Evolutionary conservation across 2,113 vertebrate genomes (phyloP).

Genomic region (Mustelus asterias): DNA sequence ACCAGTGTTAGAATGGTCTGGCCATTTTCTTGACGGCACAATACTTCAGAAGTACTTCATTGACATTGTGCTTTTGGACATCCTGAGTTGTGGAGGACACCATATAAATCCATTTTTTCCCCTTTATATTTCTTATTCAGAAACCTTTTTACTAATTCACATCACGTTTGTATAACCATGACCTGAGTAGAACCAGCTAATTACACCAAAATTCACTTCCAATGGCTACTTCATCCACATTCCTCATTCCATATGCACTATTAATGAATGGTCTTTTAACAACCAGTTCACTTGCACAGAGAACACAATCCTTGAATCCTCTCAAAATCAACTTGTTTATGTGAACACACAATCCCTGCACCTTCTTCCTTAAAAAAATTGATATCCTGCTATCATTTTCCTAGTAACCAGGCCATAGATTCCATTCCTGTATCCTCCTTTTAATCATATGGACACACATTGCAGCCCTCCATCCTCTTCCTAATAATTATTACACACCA

Average conservation of each 20-base stretch:
- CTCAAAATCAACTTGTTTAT: too few relatives aligned
- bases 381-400: not conserved
- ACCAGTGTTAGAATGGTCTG: not conserved
- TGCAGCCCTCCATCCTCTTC: not conserved
- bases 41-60: not conserved
- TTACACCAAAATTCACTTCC: not conserved
- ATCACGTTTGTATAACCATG: not conserved
- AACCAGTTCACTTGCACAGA: too few relatives aligned
- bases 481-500: not conserved
- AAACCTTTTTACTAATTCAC: not conserved
- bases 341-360: not conserved
- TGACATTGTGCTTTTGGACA: not conserved
- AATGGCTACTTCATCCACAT: not conserved
- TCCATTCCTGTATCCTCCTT: not conserved
- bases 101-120: not conserved
- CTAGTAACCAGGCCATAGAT: not conserved
- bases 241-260: not conserved
- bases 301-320: too few relatives aligned
- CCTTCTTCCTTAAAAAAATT: not conserved
- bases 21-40: not conserved
- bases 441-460: not conserved
- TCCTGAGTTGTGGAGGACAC: not conserved
- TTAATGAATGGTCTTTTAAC: not conserved
- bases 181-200: not conserved
- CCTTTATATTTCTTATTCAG: not conserved